Evolutionary conservation across 2,113 vertebrate genomes (phyloP).

Genomic region (Elgaria multicarinata): DNA sequence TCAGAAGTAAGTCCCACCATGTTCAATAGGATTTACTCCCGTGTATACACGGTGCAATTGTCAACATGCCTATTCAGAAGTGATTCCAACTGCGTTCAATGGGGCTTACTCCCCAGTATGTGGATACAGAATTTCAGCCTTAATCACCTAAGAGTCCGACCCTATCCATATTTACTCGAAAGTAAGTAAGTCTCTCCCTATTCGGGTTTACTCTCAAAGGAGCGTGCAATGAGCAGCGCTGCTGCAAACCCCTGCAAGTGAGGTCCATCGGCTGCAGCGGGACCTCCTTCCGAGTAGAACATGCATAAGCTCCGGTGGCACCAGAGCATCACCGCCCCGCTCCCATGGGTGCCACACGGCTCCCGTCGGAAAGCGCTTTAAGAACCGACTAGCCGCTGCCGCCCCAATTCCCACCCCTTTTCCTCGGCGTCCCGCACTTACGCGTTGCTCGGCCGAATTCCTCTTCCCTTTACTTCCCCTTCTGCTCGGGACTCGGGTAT

Average conservation of each 20-base stretch:
- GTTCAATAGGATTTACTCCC: background rate
- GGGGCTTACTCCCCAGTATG: too few relatives aligned
- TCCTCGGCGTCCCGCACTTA: background rate
- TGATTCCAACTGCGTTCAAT: too few relatives aligned
- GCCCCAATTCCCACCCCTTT: background rate
- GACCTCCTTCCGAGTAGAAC: background rate
- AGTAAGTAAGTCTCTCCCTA: too few relatives aligned
- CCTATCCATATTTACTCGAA: background rate
- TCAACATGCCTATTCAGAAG: too few relatives aligned
- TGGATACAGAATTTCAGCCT: too few relatives aligned
- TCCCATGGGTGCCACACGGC: background rate
- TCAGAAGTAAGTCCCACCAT: too few relatives aligned
- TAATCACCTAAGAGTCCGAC: too few relatives aligned
- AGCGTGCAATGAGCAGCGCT: background rate
- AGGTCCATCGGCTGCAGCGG: background rate
- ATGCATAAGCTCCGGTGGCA: too few relatives aligned
- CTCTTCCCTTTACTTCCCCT: background rate
- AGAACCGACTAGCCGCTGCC: background rate
- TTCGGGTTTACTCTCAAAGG: background rate
- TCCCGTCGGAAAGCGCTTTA: background rate
- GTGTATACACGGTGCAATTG: too few relatives aligned
- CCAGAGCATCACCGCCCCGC: background rate
- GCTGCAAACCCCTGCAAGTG: background rate
- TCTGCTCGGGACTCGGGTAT: background rate
- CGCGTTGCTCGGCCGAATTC: too few relatives aligned